Percentiles rank a stretch among this genome's conserved stretches.
Conservation (phyloP, 2,888 invertebrate genomes). For the Apodemia zela region DNA sequence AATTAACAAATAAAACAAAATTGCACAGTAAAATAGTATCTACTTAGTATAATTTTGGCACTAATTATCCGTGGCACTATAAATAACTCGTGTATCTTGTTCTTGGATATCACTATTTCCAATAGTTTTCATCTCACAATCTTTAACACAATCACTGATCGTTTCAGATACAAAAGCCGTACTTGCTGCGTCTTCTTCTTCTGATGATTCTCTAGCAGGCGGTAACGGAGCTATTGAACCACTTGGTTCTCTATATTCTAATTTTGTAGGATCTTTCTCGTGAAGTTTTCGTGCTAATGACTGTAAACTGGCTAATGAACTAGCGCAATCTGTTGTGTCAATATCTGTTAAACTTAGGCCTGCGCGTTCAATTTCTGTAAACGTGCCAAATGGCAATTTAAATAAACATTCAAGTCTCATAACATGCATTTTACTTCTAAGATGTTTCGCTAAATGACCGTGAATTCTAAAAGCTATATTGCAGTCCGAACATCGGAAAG, state of each 20-base stretch:
- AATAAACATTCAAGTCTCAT: constrained; percentile 95
- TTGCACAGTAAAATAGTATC: constrained; percentile 74
- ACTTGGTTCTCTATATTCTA: constrained; percentile 82
- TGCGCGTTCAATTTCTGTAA: constrained; percentile 95
- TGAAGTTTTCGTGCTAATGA: constrained; percentile 89
- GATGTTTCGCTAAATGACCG: constrained; percentile 97
- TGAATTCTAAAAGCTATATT: constrained; percentile 97
- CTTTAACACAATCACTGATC: constrained; percentile 67
- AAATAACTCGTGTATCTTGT: constrained; percentile 70
- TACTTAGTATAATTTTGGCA: constrained; percentile 82
- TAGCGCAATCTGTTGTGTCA: constrained; percentile 97
- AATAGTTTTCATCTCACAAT: constrained; percentile 67
- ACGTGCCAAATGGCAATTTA: constrained; percentile 95
- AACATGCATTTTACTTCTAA: constrained; percentile 97
- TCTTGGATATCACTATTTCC: constrained; percentile 65
- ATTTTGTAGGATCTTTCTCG: constrained; percentile 89
- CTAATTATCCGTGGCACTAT: constrained; percentile 83
- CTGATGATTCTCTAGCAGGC: constrained; percentile 74
- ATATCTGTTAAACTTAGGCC: constrained; percentile 95
- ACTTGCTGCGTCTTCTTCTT: constrained; percentile 69
- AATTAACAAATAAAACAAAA: constrained; percentile 70
- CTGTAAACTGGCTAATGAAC: constrained; percentile 93
- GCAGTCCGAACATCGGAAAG: constrained; percentile 97
- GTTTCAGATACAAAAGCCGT: constrained; percentile 43
- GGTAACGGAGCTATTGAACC: constrained; percentile 47